Evolutionary conservation across 35 echinoderm and acorn worm genomes (phyloP).

Genomic region (Anneissia japonica): DNA sequence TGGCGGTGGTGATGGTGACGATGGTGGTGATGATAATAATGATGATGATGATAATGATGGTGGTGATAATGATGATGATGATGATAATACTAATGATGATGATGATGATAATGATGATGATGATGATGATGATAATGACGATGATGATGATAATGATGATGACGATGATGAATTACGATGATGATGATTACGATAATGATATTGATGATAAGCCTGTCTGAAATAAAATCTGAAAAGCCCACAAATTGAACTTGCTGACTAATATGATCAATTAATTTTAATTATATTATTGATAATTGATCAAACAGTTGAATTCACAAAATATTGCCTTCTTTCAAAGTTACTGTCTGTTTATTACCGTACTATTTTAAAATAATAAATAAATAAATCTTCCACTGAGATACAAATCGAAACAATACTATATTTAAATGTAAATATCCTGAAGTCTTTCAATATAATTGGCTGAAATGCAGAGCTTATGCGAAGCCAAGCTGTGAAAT

Average conservation of each 20-base stretch:
- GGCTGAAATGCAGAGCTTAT: too few species aligned
- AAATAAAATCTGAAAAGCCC: background rate
- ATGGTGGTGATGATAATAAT: background rate
- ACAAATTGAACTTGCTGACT: background rate
- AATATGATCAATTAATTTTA: too few species aligned
- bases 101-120: background rate
- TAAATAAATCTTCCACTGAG: too few species aligned
- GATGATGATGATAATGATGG: background rate
- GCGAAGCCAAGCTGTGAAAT: too few species aligned
- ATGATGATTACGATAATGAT: background rate
- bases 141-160: background rate
- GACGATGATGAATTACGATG: background rate
- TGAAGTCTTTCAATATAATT: too few species aligned
- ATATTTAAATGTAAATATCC: too few species aligned
- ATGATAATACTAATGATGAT: background rate
- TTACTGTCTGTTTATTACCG: too few species aligned
- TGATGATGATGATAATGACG: background rate
- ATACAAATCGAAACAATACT: too few species aligned
- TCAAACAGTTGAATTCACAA: too few species aligned
- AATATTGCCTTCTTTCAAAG: too few species aligned
- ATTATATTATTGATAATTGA: too few species aligned
- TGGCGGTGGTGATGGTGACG: background rate
- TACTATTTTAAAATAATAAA: too few species aligned
- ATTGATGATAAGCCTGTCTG: background rate
- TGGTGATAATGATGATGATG: background rate